These are phyloP conservation scores for Syngnathus acus DNA, from an alignment of 2,797 vertebrate genomes.

Conservation along the genomic window DNA sequence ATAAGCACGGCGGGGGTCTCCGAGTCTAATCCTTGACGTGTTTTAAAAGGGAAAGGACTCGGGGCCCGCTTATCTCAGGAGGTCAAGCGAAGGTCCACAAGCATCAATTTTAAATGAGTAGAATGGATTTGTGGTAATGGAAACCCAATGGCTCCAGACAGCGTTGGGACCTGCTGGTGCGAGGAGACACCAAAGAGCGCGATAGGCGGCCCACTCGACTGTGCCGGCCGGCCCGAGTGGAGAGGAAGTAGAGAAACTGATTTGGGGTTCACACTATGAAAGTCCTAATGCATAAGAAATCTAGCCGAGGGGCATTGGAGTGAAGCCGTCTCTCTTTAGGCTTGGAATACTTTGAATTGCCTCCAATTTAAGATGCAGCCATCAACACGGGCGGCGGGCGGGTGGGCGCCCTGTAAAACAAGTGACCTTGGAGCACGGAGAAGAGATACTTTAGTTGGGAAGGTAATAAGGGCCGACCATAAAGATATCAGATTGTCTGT, in stretches of 20 bases:
- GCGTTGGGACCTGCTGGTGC: slow-evolving; percentile 41
- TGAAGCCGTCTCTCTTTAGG: slow-evolving; percentile 15
- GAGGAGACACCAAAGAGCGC: slow-evolving; percentile 47
- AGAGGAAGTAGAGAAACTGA: slow-evolving; percentile 41
- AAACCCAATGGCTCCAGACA: slow-evolving; percentile 63
- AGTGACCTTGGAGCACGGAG: not conserved
- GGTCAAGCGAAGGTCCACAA: slow-evolving; percentile 49
- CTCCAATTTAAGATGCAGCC: slow-evolving; percentile 13
- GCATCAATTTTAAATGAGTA: slow-evolving; percentile 72
- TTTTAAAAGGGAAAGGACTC: slow-evolving; percentile 25
- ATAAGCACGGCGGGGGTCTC: slow-evolving; percentile 6
- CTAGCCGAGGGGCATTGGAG: slow-evolving; percentile 24
- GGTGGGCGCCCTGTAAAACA: not conserved
- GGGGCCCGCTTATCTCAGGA: slow-evolving; percentile 29
- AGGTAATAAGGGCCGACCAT: not conserved
- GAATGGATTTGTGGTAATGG: slow-evolving; percentile 69
- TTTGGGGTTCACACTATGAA: slow-evolving; percentile 33
- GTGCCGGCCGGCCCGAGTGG: slow-evolving; percentile 20
- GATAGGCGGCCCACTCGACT: slow-evolving; percentile 55
- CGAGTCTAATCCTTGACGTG: slow-evolving; percentile 34
- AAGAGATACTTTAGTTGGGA: not conserved
- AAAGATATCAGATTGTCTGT: not conserved
- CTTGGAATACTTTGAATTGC: not conserved
- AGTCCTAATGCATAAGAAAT: slow-evolving; percentile 43
- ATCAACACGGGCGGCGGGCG: not conserved